Conservation (phyloP, 2,113 vertebrate genomes). For the Marmota monax region DNA sequence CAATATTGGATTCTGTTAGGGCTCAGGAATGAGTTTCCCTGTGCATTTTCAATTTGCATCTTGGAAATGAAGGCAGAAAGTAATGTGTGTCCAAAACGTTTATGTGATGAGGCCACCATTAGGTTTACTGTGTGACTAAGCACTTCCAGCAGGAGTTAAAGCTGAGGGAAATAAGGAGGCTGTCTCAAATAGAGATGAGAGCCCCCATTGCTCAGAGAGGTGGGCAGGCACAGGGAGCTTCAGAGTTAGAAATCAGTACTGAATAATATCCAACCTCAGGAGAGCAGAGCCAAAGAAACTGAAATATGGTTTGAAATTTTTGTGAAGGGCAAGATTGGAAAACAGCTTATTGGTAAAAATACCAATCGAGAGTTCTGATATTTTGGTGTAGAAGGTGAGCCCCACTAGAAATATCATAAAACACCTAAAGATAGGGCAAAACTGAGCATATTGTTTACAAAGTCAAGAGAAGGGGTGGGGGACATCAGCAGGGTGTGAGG, state of each 20-base stretch:
- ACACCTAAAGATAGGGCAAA: neutral
- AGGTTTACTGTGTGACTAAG: neutral
- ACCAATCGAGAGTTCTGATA: neutral
- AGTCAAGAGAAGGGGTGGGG: neutral
- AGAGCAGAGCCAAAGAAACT: neutral
- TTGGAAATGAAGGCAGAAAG: conserved; percentile 21
- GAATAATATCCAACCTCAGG: neutral
- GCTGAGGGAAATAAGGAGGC: neutral
- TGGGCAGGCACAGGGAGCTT: neutral
- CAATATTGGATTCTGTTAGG: neutral
- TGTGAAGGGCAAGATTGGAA: neutral
- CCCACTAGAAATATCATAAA: neutral
- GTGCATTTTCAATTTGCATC: neutral
- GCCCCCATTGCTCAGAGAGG: neutral
- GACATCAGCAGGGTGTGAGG: neutral
- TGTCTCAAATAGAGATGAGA: neutral
- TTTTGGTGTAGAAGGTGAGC: neutral
- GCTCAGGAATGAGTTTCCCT: neutral
- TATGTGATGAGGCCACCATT: neutral
- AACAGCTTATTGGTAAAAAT: neutral
- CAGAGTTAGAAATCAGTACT: neutral
- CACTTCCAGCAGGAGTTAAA: neutral
- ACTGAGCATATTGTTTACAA: neutral
- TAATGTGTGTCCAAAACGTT: neutral
- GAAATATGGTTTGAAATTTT: neutral